Evolutionary conservation across 2,888 invertebrate genomes (phyloP).

Genomic region (Sphaerophoria taeniata): DNA sequence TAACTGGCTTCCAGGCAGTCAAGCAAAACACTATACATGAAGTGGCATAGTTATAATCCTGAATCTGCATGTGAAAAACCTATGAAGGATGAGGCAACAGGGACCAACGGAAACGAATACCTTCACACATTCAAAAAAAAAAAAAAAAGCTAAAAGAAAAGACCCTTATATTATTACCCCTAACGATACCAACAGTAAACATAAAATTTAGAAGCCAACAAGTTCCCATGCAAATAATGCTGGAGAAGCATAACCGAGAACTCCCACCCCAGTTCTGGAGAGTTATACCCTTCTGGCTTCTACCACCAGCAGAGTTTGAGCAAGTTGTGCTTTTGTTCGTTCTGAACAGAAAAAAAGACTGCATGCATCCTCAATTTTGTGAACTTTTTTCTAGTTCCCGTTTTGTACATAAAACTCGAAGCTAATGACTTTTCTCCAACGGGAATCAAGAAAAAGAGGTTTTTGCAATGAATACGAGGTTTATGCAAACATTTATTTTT

Average conservation of each 20-base stretch:
- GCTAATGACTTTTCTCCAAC: conserved; percentile 44
- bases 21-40: conserved; percentile 37
- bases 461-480: conserved; percentile 47
- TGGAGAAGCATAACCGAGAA: not conserved
- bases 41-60: conserved; percentile 41
- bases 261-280: not conserved
- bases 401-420: conserved; percentile 12
- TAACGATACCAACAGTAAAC: conserved; percentile 59
- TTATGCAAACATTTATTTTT: conserved; percentile 46
- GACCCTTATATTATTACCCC: conserved; percentile 36
- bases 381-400: not conserved
- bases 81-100: conserved; percentile 5
- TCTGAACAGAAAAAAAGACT: conserved; percentile 1
- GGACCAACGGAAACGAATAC: not conserved
- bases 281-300: not conserved
- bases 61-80: conserved; percentile 22
- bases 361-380: conserved; percentile 25
- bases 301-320: conserved; percentile 21
- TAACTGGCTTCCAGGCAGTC: conserved; percentile 16
- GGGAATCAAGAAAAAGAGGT: conserved; percentile 39
- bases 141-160: conserved; percentile 17
- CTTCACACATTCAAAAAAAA: not conserved
- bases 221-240: conserved; percentile 36
- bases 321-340: conserved; percentile 23
- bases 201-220: conserved; percentile 54